These are phyloP conservation scores for Pagrus major DNA, from an alignment of 2,113 vertebrate genomes.

Conservation along the genomic window DNA sequence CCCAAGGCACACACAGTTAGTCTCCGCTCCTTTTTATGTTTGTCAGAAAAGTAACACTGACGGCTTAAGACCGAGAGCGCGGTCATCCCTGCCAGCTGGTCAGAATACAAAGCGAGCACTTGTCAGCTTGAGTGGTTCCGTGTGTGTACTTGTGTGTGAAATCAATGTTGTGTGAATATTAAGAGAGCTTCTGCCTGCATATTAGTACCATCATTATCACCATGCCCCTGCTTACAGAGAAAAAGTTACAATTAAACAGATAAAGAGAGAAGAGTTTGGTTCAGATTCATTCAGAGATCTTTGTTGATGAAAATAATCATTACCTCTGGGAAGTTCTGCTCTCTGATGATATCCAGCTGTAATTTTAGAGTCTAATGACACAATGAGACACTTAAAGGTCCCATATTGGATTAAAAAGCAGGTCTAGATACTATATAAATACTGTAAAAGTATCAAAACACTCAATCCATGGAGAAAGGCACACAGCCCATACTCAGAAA, in stretches of 20 bases:
- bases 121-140: slow-evolving; percentile 26
- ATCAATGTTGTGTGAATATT: slow-evolving; percentile 8
- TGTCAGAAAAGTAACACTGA: slow-evolving; percentile 41
- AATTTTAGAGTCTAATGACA: slow-evolving; percentile 25
- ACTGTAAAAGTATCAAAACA: too few relatives aligned
- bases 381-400: background rate
- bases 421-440: too few relatives aligned
- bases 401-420: too few relatives aligned
- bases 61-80: slow-evolving; percentile 14
- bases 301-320: background rate
- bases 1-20: slow-evolving; percentile 60
- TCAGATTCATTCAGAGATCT: slow-evolving; percentile 2
- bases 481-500: too few relatives aligned
- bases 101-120: slow-evolving; percentile 50
- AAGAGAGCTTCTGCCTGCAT: background rate
- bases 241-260: background rate
- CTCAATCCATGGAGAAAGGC: too few relatives aligned
- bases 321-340: background rate
- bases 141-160: slow-evolving; percentile 7
- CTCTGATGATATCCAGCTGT: background rate
- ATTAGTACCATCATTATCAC: background rate
- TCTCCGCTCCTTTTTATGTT: slow-evolving; percentile 43
- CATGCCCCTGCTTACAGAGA: background rate
- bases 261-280: background rate
- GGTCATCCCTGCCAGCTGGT: slow-evolving; percentile 27